Base-by-base conservation (phyloP, 64 coral and sea anemone genomes). In the Pachyseris speciosa region DNA sequence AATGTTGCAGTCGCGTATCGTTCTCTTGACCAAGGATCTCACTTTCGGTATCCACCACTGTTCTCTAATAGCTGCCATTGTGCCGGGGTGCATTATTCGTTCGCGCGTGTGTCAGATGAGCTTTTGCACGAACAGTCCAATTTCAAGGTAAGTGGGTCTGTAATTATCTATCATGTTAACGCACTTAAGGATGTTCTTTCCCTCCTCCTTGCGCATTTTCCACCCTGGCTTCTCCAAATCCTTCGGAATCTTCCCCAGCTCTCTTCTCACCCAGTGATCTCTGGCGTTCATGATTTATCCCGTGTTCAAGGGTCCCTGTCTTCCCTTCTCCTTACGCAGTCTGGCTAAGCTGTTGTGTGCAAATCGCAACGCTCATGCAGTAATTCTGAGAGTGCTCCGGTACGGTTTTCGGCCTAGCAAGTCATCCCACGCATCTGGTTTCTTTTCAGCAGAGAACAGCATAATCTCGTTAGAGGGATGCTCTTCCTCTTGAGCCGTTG, bases 1-100 rank as follows among this genome's bases (percentile, higher is more conserved):
- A n/a, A n/a, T n/a, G n/a, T n/a, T n/a, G n/a, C n/a, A n/a, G n/a
- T n/a, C n/a, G n/a, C n/a, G n/a, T n/a, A 13, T 74, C 32, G n/a
- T 17, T 43, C 84, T 94, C 86, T 89, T 94, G n/a, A 89, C 85
- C 74, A 49, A n/a, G n/a, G n/a, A n/a, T n/a, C n/a, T n/a, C n/a
- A n/a, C n/a, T n/a, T n/a, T n/a, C n/a, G n/a, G n/a, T 17, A 89
- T 83, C 84, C 92, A 84, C 86, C 85, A 94, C 29, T 94, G 30
- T 26, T 94, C 44, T 15, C 92, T 37, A 25, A 89, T 37, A n/a
- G n/a, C n/a, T 27, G 68, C 86, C 20, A 95, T n/a, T n/a, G n/a
- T n/a, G n/a, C n/a, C n/a, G n/a, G n/a, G 30, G 65, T 95, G 87
- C 60, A 86, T 90, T 8, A 86, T 87, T 4, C 52, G 60, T 66